Evolutionary conservation across 2,797 vertebrate genomes (phyloP).

Genomic region (Prionace glauca): DNA sequence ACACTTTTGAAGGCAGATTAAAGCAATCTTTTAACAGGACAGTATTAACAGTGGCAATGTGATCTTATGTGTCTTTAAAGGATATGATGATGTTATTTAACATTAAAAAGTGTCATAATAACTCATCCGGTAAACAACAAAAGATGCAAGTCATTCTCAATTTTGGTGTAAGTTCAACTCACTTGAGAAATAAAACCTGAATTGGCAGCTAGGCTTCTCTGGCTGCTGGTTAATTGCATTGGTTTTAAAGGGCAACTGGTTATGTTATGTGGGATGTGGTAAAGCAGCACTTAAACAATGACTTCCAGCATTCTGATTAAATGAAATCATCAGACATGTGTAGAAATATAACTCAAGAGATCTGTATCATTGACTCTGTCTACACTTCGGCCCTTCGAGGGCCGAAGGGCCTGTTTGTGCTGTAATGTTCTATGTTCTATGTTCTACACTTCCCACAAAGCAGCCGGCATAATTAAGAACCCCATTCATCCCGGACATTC

Average conservation of each 20-base stretch:
- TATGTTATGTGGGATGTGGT: neutral
- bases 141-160: neutral
- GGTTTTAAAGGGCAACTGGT: neutral
- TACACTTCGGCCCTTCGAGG: too few relatives aligned
- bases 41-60: neutral
- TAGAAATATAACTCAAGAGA: neutral
- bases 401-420: too few relatives aligned
- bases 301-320: neutral
- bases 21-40: neutral
- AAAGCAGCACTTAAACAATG: neutral
- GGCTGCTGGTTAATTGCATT: neutral
- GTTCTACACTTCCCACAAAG: too few relatives aligned
- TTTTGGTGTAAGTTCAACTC: neutral
- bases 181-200: neutral
- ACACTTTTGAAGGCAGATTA: neutral
- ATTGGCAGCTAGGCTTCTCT: neutral
- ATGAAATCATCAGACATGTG: neutral
- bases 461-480: too few relatives aligned
- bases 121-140: neutral
- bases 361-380: neutral
- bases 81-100: neutral
- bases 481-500: too few relatives aligned
- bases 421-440: too few relatives aligned
- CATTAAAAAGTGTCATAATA: neutral
- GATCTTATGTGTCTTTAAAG: neutral